Percentiles rank a stretch among this genome's conserved stretches.
Conservation (phyloP, 2,888 invertebrate species). For the Sinelater perroti region DNA sequence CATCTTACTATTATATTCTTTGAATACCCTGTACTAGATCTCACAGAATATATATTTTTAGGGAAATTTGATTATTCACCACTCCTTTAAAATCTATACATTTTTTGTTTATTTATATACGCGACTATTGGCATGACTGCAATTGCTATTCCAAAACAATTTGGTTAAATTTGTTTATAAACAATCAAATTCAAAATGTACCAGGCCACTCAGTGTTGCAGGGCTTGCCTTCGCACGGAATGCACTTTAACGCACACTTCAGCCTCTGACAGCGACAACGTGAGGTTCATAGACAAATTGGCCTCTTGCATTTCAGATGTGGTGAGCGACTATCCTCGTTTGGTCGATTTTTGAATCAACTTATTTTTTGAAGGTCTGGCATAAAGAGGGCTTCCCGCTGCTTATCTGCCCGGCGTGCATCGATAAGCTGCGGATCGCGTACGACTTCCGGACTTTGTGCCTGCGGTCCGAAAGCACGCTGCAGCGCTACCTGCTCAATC, state of each 20-base stretch:
- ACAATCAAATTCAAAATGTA: conserved; percentile 34
- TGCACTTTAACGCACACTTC: conserved; percentile 34
- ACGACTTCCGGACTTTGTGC: conserved; percentile 36
- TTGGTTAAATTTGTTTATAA: conserved; percentile 31
- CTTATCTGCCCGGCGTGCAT: conserved; percentile 34
- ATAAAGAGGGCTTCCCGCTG: conserved; percentile 30
- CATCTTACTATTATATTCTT: too few species aligned
- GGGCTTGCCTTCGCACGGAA: conserved; percentile 34
- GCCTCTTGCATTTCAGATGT: conserved; percentile 35
- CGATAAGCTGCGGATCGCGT: conserved; percentile 34
- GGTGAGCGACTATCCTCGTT: conserved; percentile 26
- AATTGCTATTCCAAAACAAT: conserved; percentile 7
- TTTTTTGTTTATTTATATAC: not conserved
- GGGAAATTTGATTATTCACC: too few species aligned
- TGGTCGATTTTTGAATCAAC: not conserved
- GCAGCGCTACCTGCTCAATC: conserved; percentile 28
- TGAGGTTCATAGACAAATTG: conserved; percentile 37
- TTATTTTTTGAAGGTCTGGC: conserved; percentile 33
- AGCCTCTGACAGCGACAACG: conserved; percentile 31
- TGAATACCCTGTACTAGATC: too few species aligned
- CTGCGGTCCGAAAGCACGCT: conserved; percentile 32
- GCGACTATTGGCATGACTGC: conserved; percentile 4
- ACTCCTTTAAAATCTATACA: too few species aligned
- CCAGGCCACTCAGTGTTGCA: conserved; percentile 30
- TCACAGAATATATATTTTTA: too few species aligned